These are phyloP conservation scores for Luscinia luscinia DNA, from an alignment of 2,797 vertebrate species.

Conservation along the genomic window DNA sequence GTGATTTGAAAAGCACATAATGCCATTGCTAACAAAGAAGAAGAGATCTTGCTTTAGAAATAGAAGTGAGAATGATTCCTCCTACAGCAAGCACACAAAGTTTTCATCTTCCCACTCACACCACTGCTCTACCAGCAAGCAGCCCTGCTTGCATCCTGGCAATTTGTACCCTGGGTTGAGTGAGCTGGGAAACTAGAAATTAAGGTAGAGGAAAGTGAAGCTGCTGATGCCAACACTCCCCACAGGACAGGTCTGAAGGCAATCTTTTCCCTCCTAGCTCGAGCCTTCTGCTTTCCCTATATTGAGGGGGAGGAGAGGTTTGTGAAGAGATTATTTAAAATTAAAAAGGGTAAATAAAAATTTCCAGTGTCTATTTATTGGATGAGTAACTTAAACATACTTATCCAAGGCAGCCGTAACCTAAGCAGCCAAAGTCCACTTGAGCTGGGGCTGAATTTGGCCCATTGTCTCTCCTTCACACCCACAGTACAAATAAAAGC, in stretches of 20 bases:
- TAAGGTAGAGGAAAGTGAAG: background rate
- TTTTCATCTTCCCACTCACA: slow-evolving; percentile 65
- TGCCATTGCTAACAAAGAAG: slow-evolving; percentile 56
- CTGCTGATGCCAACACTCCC: background rate
- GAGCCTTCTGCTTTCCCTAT: background rate
- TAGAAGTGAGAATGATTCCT: slow-evolving; percentile 69
- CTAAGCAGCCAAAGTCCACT: slow-evolving; percentile 8
- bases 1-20: slow-evolving; percentile 22
- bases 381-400: background rate
- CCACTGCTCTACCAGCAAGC: slow-evolving; percentile 39
- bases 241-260: background rate
- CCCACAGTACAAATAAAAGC: slow-evolving; percentile 37
- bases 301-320: background rate
- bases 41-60: slow-evolving; percentile 57
- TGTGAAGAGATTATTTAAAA: background rate
- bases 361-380: background rate
- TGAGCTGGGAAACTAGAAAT: background rate
- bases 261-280: background rate
- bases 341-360: background rate
- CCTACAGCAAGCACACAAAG: slow-evolving; percentile 59
- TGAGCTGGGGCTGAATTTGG: background rate
- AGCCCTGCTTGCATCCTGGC: background rate
- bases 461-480: background rate
- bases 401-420: background rate
- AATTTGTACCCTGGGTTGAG: background rate